Base-by-base conservation (phyloP, 1,140 invertebrate species). In the Drosophila pachea region DNA sequence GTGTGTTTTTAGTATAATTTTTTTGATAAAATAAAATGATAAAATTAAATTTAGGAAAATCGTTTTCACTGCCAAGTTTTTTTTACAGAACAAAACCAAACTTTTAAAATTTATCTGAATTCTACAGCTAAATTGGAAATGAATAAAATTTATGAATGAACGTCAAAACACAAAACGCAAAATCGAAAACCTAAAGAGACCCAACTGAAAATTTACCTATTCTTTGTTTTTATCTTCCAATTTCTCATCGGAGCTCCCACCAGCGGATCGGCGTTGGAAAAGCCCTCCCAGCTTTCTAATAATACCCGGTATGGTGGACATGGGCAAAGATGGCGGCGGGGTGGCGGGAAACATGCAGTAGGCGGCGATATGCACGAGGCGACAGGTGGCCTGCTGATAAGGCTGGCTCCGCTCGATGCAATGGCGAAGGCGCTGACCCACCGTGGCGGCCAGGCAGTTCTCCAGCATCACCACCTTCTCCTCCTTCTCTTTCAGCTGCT, bases 1-100 rank as follows among this genome's bases (percentile, higher is more conserved):
- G 76, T 68, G 71, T 86, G 82, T 86, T 74, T 77, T 74, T 77
- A 86, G 76, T 22, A 38, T 72, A 60, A 79, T 76, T 69, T 65
- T 70, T 73, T 69, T 56, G 9, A 42, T 6, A 74, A 68, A 77
- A 87, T 79, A 81, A 88, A 87, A 66, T 81, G n/a, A n/a, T n/a
- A n/a, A n/a, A n/a, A n/a, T n/a, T n/a, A n/a, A n/a, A n/a, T n/a
- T n/a, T n/a, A n/a, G n/a, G n/a, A n/a, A n/a, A n/a, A n/a, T n/a
- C n/a, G n/a, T n/a, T n/a, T n/a, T n/a, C n/a, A n/a, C n/a, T n/a
- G n/a, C n/a, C n/a, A n/a, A n/a, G n/a, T n/a, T n/a, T n/a, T n/a
- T n/a, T n/a, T n/a, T n/a, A n/a, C n/a, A n/a, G n/a, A n/a, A 47
- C 8, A 47, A 29, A 47, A 29, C 4, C 2, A 29, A 43, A 14